Percentiles rank a stretch among this genome's conserved stretches.
Evolutionary conservation across 2,888 invertebrate genomes (phyloP).

Genomic region (Endotricha flammealis): DNA sequence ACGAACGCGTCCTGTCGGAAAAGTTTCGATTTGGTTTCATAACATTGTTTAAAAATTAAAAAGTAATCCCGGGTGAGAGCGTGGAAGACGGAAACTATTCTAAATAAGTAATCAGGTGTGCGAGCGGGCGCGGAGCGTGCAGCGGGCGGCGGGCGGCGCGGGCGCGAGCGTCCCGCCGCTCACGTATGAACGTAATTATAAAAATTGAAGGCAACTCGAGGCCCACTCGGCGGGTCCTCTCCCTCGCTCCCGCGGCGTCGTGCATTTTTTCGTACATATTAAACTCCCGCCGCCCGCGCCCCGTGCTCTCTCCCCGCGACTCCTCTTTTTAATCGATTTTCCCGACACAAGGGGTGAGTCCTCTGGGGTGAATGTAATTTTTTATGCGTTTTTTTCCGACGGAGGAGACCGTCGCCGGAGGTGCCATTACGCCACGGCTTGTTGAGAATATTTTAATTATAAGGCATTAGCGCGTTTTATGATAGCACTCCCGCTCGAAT

Average conservation of each 20-base stretch:
- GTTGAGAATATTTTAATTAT: slow-evolving; percentile 80
- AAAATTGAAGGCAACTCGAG: slow-evolving; percentile 74
- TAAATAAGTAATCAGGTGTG: slow-evolving; percentile 57
- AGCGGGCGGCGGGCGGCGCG: slow-evolving; percentile 26
- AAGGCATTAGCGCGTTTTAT: slow-evolving; percentile 78
- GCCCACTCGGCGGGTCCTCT: slow-evolving; percentile 58
- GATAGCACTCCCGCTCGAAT: slow-evolving; percentile 73
- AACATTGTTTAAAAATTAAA: slow-evolving; percentile 47
- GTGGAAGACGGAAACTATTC: slow-evolving; percentile 44
- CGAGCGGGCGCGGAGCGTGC: slow-evolving; percentile 12
- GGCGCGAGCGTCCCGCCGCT: slow-evolving; percentile 48
- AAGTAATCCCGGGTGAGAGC: slow-evolving; percentile 43
- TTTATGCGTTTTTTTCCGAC: slow-evolving; percentile 77
- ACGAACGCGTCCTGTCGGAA: slow-evolving; percentile 11
- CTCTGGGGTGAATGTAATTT: slow-evolving; percentile 80
- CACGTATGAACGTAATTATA: slow-evolving; percentile 80
- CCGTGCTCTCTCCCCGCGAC: slow-evolving; percentile 62
- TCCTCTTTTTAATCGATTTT: slow-evolving; percentile 79
- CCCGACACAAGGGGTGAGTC: slow-evolving; percentile 78
- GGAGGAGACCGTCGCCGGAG: slow-evolving; percentile 72
- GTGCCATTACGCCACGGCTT: slow-evolving; percentile 79
- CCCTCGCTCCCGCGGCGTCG: slow-evolving; percentile 71
- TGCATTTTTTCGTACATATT: slow-evolving; percentile 79
- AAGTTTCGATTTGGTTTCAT: slow-evolving; percentile 23
- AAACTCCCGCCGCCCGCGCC: slow-evolving; percentile 62